phyloP scores from a whole-genome alignment of 2,113 vertebrate species.

The Chunga burmeisteri region DNA sequence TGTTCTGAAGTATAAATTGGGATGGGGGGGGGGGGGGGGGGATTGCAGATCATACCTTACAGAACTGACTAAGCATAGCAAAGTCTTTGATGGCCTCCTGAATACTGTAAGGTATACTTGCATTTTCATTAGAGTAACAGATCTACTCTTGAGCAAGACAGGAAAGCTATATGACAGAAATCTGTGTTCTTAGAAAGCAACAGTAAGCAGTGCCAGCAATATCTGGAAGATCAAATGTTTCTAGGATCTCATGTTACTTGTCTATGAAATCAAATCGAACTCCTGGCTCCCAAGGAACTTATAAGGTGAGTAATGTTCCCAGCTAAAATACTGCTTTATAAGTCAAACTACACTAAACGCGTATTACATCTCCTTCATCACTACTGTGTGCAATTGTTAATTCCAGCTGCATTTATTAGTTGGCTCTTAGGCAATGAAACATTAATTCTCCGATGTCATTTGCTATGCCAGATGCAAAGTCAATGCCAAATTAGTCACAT shows the following conservation, averaged over 20 bases:
- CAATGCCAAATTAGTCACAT: not conserved
- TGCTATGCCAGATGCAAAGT: not conserved
- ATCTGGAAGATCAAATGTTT: not conserved
- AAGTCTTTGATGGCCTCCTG: not conserved
- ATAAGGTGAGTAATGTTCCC: fast-evolving
- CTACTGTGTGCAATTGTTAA: not conserved
- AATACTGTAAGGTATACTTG: not conserved
- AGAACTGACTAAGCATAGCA: not conserved
- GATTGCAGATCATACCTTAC: not conserved
- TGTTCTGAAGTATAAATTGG: not conserved
- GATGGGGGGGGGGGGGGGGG: not conserved
- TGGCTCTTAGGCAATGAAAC: not conserved
- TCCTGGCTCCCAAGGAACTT: not conserved
- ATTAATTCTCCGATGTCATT: not conserved
- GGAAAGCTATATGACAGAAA: not conserved
- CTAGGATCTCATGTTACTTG: not conserved
- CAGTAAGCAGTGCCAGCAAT: not conserved
- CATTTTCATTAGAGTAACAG: not conserved
- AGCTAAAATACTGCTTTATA: not conserved
- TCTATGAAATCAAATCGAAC: conserved; percentile 31
- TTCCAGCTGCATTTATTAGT: not conserved
- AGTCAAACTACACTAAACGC: not conserved
- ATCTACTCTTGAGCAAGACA: not conserved
- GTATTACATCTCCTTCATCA: not conserved
- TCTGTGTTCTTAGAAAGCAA: conserved; percentile 18